Conservation (phyloP, 1,140 invertebrate species). For the Drosophila ficusphila region DNA sequence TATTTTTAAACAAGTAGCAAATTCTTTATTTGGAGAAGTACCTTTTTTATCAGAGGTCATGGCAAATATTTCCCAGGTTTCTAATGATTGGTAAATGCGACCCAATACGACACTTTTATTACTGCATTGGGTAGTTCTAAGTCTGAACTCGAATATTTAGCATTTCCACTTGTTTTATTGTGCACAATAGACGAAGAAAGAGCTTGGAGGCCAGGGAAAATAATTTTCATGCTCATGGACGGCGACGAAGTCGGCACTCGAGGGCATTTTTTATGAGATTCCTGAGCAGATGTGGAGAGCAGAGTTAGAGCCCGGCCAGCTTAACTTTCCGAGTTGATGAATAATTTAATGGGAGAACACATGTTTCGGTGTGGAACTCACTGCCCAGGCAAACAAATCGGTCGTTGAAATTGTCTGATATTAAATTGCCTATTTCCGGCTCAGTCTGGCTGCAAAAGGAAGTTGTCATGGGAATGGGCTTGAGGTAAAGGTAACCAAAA, state of each 20-base stretch:
- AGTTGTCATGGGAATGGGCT: conserved; percentile 12
- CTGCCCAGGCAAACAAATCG: conserved; percentile 4
- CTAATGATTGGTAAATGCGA: no score
- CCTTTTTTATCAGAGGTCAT: no score
- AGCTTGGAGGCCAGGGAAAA: conserved; percentile 36
- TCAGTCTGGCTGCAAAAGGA: conserved; percentile 45
- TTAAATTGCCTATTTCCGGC: conserved; percentile 78
- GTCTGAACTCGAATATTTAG: no score
- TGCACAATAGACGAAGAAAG: not conserved
- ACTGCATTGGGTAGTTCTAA: not conserved
- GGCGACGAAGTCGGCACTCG: conserved; percentile 59
- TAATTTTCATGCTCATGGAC: conserved; percentile 77
- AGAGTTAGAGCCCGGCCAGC: conserved; percentile 28
- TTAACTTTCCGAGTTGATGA: conserved; percentile 59
- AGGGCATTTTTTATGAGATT: conserved; percentile 78
- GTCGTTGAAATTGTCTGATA: conserved; percentile 56
- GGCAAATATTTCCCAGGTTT: no score
- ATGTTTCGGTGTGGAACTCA: conserved; percentile 27
- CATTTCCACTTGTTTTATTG: conserved; percentile 24
- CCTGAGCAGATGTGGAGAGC: conserved; percentile 56
- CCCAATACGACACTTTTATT: no score
- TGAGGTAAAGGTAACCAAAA: conserved; percentile 8
- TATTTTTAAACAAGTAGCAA: no score
- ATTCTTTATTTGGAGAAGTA: no score
- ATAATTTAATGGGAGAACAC: conserved; percentile 61